Conservation (phyloP, 2,888 invertebrate genomes). For the Brenthis daphne region DNA sequence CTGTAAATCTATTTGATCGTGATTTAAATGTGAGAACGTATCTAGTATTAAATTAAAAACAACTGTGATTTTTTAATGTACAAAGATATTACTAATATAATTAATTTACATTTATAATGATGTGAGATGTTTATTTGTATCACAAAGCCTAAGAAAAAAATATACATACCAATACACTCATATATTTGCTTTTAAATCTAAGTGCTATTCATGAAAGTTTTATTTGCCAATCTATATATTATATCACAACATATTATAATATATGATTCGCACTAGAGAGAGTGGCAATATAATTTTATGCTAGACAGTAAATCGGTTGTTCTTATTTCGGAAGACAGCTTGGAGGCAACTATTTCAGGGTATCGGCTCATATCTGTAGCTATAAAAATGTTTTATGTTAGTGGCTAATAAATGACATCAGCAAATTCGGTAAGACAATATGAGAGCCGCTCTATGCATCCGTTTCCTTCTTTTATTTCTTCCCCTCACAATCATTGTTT, state of each 20-base stretch:
- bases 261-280: slow-evolving; percentile 21
- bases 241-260: neutral
- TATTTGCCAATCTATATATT: neutral
- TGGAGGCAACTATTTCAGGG: slow-evolving; percentile 61
- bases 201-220: neutral
- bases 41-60: too few relatives aligned
- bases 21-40: too few relatives aligned
- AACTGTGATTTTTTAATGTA: too few relatives aligned
- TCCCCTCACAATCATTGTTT: slow-evolving; percentile 76
- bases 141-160: too few relatives aligned
- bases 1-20: too few relatives aligned
- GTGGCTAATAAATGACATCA: slow-evolving; percentile 82
- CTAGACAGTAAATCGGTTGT: slow-evolving; percentile 70
- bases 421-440: slow-evolving; percentile 81
- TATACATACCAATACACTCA: too few relatives aligned
- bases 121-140: too few relatives aligned
- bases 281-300: slow-evolving; percentile 71
- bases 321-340: slow-evolving; percentile 67
- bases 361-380: slow-evolving; percentile 68
- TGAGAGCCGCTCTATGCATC: slow-evolving; percentile 73
- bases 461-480: slow-evolving; percentile 70
- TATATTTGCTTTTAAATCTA: too few relatives aligned
- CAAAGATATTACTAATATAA: too few relatives aligned
- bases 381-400: slow-evolving; percentile 82
- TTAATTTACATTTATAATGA: too few relatives aligned